Percentiles rank a stretch among this genome's conserved stretches.
These are phyloP conservation scores for Chaetophractus vellerosus DNA, from an alignment of 2,797 vertebrate genomes.

Conservation along the genomic window DNA sequence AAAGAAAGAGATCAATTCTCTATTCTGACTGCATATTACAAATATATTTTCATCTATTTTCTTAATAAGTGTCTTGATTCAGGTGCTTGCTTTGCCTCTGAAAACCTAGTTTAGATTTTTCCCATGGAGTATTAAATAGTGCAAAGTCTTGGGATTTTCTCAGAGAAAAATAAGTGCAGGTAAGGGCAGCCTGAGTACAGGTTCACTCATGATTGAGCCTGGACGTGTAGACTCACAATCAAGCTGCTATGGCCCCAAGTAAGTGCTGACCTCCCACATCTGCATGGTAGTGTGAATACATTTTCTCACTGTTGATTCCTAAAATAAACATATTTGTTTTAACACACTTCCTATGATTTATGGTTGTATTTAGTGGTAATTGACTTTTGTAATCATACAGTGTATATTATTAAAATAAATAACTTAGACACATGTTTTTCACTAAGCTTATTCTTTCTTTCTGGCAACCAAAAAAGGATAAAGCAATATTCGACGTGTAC, in stretches of 20 bases:
- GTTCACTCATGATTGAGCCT: background rate
- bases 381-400: background rate
- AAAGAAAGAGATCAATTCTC: background rate
- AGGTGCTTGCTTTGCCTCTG: conserved; percentile 34
- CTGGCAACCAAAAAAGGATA: background rate
- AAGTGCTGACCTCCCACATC: background rate
- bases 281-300: background rate
- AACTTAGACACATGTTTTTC: background rate
- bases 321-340: background rate
- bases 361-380: background rate
- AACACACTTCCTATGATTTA: conserved; percentile 4
- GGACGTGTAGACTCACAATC: background rate
- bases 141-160: conserved; percentile 35
- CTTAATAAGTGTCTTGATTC: conserved; percentile 40
- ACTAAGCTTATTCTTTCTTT: background rate
- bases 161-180: background rate
- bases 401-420: conserved; percentile 5
- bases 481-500: background rate
- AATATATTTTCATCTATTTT: background rate
- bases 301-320: background rate
- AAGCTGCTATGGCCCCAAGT: background rate
- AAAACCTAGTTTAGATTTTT: conserved; percentile 40
- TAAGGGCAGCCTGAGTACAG: background rate
- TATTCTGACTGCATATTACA: background rate
- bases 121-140: background rate